These are phyloP conservation scores for Amblyteles armatorius DNA, from an alignment of 2,888 invertebrate genomes.

Conservation along the genomic window DNA sequence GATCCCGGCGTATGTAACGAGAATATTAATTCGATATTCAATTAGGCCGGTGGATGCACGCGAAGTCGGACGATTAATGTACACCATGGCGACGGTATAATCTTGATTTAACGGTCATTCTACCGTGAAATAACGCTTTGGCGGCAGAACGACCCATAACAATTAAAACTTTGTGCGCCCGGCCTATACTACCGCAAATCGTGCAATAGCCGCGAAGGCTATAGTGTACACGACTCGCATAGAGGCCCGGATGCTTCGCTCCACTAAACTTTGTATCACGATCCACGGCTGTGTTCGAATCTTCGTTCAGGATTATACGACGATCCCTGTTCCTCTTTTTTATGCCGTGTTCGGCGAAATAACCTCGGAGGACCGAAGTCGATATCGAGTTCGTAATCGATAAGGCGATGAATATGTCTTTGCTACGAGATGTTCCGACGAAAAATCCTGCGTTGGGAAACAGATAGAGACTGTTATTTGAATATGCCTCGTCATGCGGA, in stretches of 20 bases:
- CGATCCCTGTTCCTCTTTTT: constrained; percentile 47
- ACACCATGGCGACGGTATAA: constrained; percentile 63
- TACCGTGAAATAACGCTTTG: constrained; percentile 64
- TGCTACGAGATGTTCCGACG: background rate
- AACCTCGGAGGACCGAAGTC: constrained; percentile 35
- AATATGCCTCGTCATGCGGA: background rate
- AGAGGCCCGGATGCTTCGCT: constrained; percentile 62
- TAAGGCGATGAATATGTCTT: constrained; percentile 20
- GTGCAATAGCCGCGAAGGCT: constrained; percentile 11
- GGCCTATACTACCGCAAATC: background rate
- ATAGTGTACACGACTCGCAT: constrained; percentile 27
- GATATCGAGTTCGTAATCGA: constrained; percentile 41
- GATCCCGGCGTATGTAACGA: constrained; percentile 18
- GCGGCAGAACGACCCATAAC: constrained; percentile 75
- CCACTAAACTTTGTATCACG: constrained; percentile 78
- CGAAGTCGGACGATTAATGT: constrained; percentile 52
- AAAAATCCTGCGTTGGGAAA: background rate
- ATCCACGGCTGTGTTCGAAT: constrained; percentile 72
- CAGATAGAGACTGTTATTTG: background rate
- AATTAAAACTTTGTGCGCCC: constrained; percentile 78
- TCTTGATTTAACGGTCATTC: constrained; percentile 72
- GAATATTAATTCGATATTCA: constrained; percentile 59
- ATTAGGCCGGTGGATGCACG: constrained; percentile 52
- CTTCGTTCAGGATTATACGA: constrained; percentile 61
- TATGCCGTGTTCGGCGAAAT: constrained; percentile 21